Evolutionary conservation across 1,140 invertebrate species (phyloP), one percentile per base, ranked within the genome.

Genomic region (Cydia amplana): DNA sequence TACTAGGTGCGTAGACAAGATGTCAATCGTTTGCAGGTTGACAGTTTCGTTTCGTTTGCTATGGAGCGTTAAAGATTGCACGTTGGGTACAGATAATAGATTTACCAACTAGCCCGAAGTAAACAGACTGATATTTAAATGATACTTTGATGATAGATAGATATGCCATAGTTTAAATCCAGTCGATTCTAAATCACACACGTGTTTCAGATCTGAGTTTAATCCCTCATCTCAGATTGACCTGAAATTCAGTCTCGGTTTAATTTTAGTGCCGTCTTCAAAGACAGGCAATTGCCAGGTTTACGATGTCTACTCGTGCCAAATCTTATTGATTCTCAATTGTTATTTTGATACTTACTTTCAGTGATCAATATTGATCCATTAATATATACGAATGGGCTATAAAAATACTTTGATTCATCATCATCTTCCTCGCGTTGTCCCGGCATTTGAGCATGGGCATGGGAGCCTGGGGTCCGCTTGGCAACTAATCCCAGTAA

Each of bases 281-380:
- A 60, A 60, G 55, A 23, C 55, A 7, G 55, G 18, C 18, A 60
- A 60, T 60, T 60, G 18, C 18, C 55, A 60, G 20, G 7, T 60
- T 60, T 60, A 60, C 55, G 55, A 60, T 23, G 55, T 10, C 4
- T 60, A 60, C 51, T 60, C 20, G 2, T 60, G 55, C 55, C 55
- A 60, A 60, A 60, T 60, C 55, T 60, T 23, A 60, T 60, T 20
- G 55, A 60, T 60, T 7, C 55, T 60, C 23, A 60, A 60, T 60
- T 60, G 55, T 20, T 60, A 60, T 60, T 60, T 23, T 23, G 20
- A 23, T 23, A n/a, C n/a, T 2, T 60, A 10, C 18, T 20, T 23
- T 9, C 20, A 60, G 18, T n/a, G 20, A 20, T 60, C 20, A 51
- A 60, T 60, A 60, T 60, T 60, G 55, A 60, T 60, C 20, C 20